Evolutionary conservation across 2,113 vertebrate species (phyloP), one percentile per base, ranked within the genome.

Genomic region (Brevimyrus niger): DNA sequence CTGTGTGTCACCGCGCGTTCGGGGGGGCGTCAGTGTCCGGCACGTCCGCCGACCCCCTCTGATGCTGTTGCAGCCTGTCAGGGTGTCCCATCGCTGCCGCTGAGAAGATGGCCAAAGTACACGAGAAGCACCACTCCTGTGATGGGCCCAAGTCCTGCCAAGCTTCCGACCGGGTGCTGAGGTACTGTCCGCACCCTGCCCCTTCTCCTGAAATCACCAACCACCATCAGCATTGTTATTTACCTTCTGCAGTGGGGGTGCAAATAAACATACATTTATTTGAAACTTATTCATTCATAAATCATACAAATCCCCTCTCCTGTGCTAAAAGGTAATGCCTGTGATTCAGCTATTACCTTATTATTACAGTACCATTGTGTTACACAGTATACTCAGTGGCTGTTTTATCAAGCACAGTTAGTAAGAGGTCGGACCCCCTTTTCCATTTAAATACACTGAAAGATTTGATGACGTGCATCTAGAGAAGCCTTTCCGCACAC

Each of bases 1-100:
- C 35, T 80, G 73, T 80, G 35, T 80, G 73, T 69, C 10, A 27
- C 61, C 4, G 17, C 8, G 35, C 15, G 5, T 80, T 42, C 3
- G n/a, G 73, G 73, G 69, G n/a, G 35, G 73, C 4, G 9, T 27
- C 65, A 27, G 31, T 73, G 73, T 61, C 55, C 31, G 17, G 61
- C 73, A 10, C 9, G 46, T 46, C 35, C 76, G 48, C 86, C 93
- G 38, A 91, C 82, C 90, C 90, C 44, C 87, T 87, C 47, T 92
- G 69, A 94, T 97, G 93, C 94, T 91, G 90, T 94, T 92, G 91
- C 96, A 99, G 98, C 96, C 97, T 99, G 93, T 99, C 98, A 8
- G 98, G 98, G 88, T 99, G 98, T 94, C 98, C 98, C 90, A 99
- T 99, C 89, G 98, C 98, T 92, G 98, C 98, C 4, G 98, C 98